A percentile compares a stretch with the other conserved stretches of the same genome.
These are phyloP conservation scores for Papilio machaon DNA, from an alignment of 1,140 invertebrate genomes.

Conservation along the genomic window DNA sequence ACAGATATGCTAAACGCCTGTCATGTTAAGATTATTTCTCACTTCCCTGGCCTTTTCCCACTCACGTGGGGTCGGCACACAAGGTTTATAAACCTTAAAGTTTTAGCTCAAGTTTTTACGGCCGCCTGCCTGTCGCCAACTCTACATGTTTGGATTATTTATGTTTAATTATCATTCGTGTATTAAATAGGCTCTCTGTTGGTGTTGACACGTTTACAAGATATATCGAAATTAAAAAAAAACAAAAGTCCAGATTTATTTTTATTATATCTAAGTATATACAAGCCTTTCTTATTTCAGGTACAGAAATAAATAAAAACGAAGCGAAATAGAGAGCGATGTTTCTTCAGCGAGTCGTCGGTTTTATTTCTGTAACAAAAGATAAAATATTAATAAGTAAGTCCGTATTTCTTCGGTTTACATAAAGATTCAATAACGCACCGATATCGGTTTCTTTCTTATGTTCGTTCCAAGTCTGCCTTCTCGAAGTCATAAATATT, in stretches of 20 bases:
- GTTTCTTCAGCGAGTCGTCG: constrained; percentile 7
- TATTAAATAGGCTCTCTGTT: too few relatives aligned
- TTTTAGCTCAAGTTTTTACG: too few relatives aligned
- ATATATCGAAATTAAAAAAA: neutral
- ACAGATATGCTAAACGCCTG: neutral
- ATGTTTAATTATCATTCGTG: too few relatives aligned
- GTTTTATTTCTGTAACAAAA: constrained; percentile 35
- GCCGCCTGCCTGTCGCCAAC: too few relatives aligned
- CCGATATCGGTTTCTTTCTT: constrained; percentile 37
- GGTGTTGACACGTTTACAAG: too few relatives aligned
- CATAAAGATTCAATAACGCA: constrained; percentile 29
- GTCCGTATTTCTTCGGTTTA: neutral
- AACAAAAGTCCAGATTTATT: neutral
- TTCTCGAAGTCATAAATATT: constrained; percentile 38
- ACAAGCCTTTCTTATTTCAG: constrained; percentile 27
- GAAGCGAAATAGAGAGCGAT: neutral
- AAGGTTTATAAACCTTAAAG: too few relatives aligned
- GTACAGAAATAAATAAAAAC: constrained; percentile 35
- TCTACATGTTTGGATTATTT: neutral
- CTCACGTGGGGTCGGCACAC: too few relatives aligned
- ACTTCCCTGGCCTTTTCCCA: too few relatives aligned
- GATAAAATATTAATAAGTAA: constrained; percentile 5
- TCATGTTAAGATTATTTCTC: neutral
- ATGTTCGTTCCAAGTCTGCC: constrained; percentile 32
- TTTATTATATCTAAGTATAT: constrained; percentile 12